Evolutionary conservation across 1,140 invertebrate genomes (phyloP), one percentile per base, ranked within the genome.

Genomic region (Macrobrachium rosenbergii): DNA sequence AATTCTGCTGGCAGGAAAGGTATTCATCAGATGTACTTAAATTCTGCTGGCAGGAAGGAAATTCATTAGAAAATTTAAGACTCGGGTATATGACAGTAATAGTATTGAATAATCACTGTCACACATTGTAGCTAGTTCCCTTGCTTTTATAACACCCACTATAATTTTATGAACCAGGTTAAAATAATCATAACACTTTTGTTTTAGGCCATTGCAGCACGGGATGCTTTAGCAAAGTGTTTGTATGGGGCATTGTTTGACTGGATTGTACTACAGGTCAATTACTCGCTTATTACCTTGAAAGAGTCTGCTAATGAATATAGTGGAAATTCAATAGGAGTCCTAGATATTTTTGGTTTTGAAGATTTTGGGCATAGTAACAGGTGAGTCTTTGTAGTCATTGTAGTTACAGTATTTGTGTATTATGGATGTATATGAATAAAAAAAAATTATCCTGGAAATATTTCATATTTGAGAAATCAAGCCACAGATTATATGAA

Each of bases 321-420:
- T 91, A 95, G 96, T 91, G 97, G 96, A 87, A 96, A 98, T 92
- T 98, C 96, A 81, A 97, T 98, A 92, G 97, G 97, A 78, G 97
- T 99, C 60, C 93, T 99, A 84, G 98, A 99, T 92, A 99, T 99
- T 91, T 99, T 99, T 93, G 98, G 98, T 62, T 99, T 99, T 93
- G 98, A 99, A 92, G 97, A 99, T 92, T 94, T 95, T 91, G 92
- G 92, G n/a, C 91, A 92, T 82, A 90, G 92, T 67, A 91, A 92
- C 85, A 91, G 91, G 91, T 91, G 81, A 64, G 81, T 79, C 52
- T 58, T 43, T 14, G 45, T 19, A 12, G 16, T 45, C 17, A n/a
- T n/a, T n/a, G n/a, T n/a, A n/a, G n/a, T n/a, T n/a, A n/a, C n/a
- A n/a, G n/a, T 37, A 37, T 63, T 19, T 37, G 21, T 11, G 2